These are phyloP conservation scores for Zeugodacus cucurbitae DNA, from an alignment of 1,140 invertebrate species.

Conservation along the genomic window DNA sequence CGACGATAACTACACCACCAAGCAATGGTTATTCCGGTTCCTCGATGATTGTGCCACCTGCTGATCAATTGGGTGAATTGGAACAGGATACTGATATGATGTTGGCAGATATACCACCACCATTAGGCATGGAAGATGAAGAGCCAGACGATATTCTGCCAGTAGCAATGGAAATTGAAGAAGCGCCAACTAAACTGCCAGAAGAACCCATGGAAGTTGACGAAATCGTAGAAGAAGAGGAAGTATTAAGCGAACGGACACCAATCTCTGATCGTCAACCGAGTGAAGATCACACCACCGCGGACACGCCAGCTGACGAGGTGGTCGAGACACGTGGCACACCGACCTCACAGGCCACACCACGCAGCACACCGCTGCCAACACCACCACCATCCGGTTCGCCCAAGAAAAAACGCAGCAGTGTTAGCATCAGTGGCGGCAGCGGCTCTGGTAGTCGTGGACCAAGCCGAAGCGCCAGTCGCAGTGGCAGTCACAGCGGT, in stretches of 20 bases:
- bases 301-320: slow-evolving; percentile 38
- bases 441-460: slow-evolving; percentile 37
- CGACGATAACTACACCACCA: slow-evolving; percentile 62
- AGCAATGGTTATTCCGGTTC: slow-evolving; percentile 63
- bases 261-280: slow-evolving; percentile 51
- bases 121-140: slow-evolving; percentile 48
- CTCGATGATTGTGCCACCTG: slow-evolving; percentile 60
- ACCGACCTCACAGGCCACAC: slow-evolving; percentile 42
- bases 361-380: background rate
- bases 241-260: background rate
- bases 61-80: slow-evolving; percentile 57
- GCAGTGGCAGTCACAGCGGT: slow-evolving; percentile 50
- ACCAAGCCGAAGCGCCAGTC: slow-evolving; percentile 57
- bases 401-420: slow-evolving; percentile 46
- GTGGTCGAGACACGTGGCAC: slow-evolving; percentile 44
- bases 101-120: slow-evolving; percentile 55
- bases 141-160: background rate
- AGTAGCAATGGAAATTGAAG: background rate
- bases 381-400: slow-evolving; percentile 49
- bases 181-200: slow-evolving; percentile 8
- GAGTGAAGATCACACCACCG: slow-evolving; percentile 53
- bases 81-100: slow-evolving; percentile 40
- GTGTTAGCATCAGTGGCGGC: slow-evolving; percentile 12
- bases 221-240: slow-evolving; percentile 27
- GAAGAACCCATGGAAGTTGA: slow-evolving; percentile 40